A percentile compares a stretch with the other conserved stretches of the same genome.
These are phyloP conservation scores for Drosophila antonietae DNA, from an alignment of 2,888 invertebrate genomes.

Conservation along the genomic window DNA sequence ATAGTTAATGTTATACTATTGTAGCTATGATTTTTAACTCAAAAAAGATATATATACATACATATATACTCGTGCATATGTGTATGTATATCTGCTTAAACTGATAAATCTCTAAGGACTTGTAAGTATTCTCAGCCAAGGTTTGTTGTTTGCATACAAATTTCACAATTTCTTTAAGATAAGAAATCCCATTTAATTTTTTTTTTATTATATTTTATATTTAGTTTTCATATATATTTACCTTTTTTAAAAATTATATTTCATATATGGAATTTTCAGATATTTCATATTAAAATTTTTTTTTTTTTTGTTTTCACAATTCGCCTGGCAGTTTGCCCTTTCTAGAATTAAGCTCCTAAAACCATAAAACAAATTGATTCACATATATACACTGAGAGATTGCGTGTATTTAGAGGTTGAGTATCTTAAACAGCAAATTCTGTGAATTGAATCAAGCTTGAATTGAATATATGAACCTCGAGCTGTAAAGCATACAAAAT, in stretches of 20 bases:
- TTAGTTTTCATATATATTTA: no score
- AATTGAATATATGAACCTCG: neutral
- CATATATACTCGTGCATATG: no score
- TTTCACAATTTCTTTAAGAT: neutral
- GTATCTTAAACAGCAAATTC: neutral
- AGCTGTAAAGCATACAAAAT: neutral
- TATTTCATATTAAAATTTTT: neutral
- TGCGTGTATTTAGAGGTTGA: neutral
- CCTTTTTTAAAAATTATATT: no score
- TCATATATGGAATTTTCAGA: no score
- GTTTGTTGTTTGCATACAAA: neutral
- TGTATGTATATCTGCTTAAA: neutral
- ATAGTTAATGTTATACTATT: conserved; percentile 56
- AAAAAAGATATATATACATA: neutral
- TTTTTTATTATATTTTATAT: neutral
- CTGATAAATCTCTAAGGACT: neutral
- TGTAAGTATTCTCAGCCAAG: neutral
- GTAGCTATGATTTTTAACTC: conserved; percentile 19
- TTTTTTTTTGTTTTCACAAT: neutral
- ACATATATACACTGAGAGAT: neutral
- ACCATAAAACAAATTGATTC: neutral
- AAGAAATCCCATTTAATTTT: neutral
- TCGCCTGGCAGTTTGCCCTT: neutral
- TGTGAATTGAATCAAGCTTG: neutral
- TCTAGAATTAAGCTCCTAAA: neutral